Base-by-base conservation (phyloP, 1,140 invertebrate genomes). In the Panagrolaimus sp. region DNA sequence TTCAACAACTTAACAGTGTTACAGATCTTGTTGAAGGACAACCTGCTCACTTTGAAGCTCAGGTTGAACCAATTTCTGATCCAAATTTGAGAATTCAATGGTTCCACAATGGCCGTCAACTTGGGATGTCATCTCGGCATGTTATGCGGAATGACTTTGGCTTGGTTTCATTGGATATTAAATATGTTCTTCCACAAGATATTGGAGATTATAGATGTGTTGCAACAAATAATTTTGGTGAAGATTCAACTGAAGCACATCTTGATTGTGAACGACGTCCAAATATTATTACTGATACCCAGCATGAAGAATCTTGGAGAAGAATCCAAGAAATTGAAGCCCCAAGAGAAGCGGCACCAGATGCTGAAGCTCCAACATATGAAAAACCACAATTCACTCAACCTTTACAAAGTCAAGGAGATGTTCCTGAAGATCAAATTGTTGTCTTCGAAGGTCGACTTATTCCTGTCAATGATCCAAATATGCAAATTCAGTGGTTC, bases 361-460 rank as follows among this genome's bases (percentile, higher is more conserved):
- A 77, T 47, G 74, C 77, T n/a, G 77, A 76, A 63, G 68, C 78
- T 10, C 52, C 65, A 58, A 92, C 91, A 17, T 89, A 90, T 79
- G 92, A 95, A 84, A 88, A 92, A 67, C 93, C 93, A 15, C 91
- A 94, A 83, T 96, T 96, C 85, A 92, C 94, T 72, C 89, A 93
- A 83, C 92, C 92, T 68, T 85, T 96, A 43, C 88, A 88, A 74
- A 90, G 94, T 85, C 87, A 90, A 71, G 91, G 91, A 62, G 87
- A 89, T 76, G 89, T 93, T 83, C 88, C 89, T 76, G 93, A 96
- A 86, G 91, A 92, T 83, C 90, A 89, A 76, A 88, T 90, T 82
- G 89, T 91, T 80, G 91, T 94, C 85, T 93, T 96, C 87, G 93
- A 96, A 87, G 92, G 91, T 78, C 90, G 91, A 85, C 90, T 95